Conservation (phyloP, 2,113 vertebrate genomes). For the Neopipo cinnamomea region DNA sequence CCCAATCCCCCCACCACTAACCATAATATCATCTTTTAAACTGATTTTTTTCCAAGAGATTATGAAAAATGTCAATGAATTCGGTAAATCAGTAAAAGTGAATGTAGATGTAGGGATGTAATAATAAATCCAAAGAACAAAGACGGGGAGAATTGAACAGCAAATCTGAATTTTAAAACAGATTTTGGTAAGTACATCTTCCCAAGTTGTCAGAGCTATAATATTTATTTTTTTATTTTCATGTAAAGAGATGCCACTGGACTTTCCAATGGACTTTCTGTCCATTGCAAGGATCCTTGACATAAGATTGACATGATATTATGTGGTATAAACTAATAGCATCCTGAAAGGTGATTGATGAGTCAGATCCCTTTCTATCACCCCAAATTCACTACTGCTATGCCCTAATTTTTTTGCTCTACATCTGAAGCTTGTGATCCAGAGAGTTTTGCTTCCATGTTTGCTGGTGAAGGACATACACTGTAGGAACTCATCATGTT, state of each 20-base stretch:
- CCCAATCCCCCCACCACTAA: fast-evolving
- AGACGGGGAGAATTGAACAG: not conserved
- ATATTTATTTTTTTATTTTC: not conserved
- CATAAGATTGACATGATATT: not conserved
- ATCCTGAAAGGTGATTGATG: not conserved
- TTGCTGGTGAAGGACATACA: not conserved
- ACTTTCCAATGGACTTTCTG: too few species aligned
- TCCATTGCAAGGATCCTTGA: not conserved
- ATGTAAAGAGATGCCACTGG: fast-evolving
- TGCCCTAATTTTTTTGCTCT: not conserved
- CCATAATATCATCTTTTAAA: not conserved
- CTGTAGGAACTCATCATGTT: not conserved
- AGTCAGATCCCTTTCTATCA: not conserved
- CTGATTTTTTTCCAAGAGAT: not conserved
- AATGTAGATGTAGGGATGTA: not conserved
- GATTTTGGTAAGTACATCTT: not conserved
- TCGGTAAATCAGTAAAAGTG: not conserved
- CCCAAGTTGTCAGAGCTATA: not conserved
- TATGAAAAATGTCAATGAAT: not conserved
- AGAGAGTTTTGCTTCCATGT: not conserved
- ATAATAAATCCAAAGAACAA: not conserved
- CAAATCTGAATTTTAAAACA: not conserved
- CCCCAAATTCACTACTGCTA: not conserved
- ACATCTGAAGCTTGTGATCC: not conserved
- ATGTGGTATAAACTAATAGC: not conserved